Base-by-base conservation (phyloP, 2,113 vertebrate species). In the Aepyceros melampus region DNA sequence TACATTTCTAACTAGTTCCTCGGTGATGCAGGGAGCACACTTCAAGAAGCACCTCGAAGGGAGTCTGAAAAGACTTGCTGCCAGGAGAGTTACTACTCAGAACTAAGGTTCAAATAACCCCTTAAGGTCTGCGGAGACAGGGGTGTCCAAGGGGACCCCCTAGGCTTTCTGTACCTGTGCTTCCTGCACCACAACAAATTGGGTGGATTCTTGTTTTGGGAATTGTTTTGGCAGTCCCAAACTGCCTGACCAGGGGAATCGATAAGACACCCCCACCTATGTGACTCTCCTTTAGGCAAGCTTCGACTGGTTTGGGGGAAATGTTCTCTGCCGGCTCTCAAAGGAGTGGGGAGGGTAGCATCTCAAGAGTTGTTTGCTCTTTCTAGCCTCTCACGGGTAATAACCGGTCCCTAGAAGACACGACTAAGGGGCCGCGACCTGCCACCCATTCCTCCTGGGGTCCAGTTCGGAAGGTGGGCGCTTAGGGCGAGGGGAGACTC, bases 401-500 rank as follows among this genome's bases (percentile, higher is more conserved):
- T 74, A 43, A 76, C 71, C 0, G 0, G 13, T 82, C 21, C 36
- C 53, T 21, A 56, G 55, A 55, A 89, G 17, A 14, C 33, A 5
- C 33, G 45, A 84, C 33, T 51, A 14, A 56, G 45, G 56, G 36
- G 7, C 16, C 6, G 17, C 12, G 16, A 71, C 74, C 21, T 12
- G 6, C 6, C 67, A 12, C 40, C 67, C 10, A 21, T 36, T 25
- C 40, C 6, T 47, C n/a, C 74, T 16, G 16, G n/a, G 58, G 12
- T 79, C 87, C n/a, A 43, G 82, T 76, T 56, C 40, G 3, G 17
- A 64, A 14, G 49, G 33, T 10, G 0, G 49, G 6, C 13, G 0
- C 64, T 15, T 7, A 4, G 45, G 5, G 31, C 0, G 3, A 2
- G 6, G 21, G 17, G 40, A 62, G 33, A 40, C 14, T 53, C 45